Percentiles rank a stretch among this genome's conserved stretches.
Conservation (phyloP, 2,113 vertebrate species). For the Craseonycteris thonglongyai region DNA sequence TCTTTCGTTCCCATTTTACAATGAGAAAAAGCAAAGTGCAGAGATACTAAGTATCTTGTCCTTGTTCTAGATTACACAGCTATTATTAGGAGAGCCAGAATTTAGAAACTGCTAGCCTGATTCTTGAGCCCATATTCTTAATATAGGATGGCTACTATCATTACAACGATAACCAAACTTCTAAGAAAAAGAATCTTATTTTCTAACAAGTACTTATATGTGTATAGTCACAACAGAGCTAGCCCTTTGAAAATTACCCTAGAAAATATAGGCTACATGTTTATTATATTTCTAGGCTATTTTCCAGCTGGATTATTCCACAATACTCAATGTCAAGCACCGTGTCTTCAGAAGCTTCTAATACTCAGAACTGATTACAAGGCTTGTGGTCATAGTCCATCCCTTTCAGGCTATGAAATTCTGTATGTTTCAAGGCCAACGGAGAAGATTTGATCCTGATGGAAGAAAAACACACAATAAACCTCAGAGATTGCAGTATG, state of each 20-base stretch:
- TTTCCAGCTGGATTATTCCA: background rate
- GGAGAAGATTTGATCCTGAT: background rate
- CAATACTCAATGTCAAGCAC: background rate
- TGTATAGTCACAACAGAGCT: background rate
- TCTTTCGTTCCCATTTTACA: background rate
- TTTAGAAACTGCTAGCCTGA: background rate
- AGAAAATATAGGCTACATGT: background rate
- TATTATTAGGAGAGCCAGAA: background rate
- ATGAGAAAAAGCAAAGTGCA: background rate
- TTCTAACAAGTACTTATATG: background rate
- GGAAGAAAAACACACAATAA: conserved; percentile 6
- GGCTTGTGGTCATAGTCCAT: background rate
- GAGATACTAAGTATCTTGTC: background rate
- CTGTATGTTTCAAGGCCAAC: background rate
- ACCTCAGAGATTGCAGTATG: background rate
- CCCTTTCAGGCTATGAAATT: conserved; percentile 10
- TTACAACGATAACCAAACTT: background rate
- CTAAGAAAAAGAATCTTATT: background rate
- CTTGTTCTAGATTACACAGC: background rate
- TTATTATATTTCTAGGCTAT: background rate
- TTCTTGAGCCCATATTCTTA: background rate
- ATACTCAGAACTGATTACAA: background rate
- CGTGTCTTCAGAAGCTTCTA: background rate
- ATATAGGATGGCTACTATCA: background rate
- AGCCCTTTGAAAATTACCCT: background rate